Conservation (phyloP, 2,113 vertebrate species). For the Leucopternis melanops region DNA sequence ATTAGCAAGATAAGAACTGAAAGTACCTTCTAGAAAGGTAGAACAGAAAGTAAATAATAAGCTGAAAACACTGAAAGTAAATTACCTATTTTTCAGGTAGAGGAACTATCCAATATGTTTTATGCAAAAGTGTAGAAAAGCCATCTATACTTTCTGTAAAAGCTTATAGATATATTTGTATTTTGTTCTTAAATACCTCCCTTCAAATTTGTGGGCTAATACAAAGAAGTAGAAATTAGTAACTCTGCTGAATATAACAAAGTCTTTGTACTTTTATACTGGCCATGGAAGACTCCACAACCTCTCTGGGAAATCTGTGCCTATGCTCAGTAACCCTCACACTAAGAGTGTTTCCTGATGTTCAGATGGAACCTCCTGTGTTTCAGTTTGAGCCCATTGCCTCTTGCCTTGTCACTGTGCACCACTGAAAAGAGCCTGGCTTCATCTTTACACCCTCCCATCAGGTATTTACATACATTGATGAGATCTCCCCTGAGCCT, state of each 20-base stretch:
- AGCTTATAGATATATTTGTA: background rate
- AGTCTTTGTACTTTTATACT: background rate
- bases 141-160: background rate
- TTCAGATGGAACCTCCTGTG: background rate
- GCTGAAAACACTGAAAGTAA: background rate
- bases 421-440: background rate
- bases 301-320: background rate
- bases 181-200: background rate
- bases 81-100: background rate
- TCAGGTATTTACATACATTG: background rate
- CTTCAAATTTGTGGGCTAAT: background rate
- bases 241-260: background rate
- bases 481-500: background rate
- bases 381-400: background rate
- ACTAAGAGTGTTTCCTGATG: background rate
- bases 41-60: background rate
- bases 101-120: background rate
- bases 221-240: background rate
- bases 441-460: rapidly evolving
- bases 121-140: background rate
- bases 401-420: background rate
- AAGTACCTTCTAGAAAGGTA: background rate
- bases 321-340: background rate
- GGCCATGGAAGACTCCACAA: background rate
- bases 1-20: background rate